A percentile compares a stretch with the other conserved stretches of the same genome.
Conservation (phyloP, 2,113 vertebrate genomes). For the Aspidoscelis tigris region DNA sequence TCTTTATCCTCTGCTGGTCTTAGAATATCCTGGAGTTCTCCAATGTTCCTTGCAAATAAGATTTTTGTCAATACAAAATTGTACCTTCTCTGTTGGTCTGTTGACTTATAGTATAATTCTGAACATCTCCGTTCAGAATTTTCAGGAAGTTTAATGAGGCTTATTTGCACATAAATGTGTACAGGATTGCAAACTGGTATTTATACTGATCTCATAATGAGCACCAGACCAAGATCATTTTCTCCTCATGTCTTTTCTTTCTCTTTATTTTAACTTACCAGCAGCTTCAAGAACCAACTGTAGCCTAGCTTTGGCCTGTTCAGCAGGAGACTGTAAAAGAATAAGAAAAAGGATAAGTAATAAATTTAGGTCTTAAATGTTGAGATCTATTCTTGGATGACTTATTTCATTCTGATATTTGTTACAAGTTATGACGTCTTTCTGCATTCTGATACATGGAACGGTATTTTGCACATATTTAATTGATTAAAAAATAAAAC, state of each 20-base stretch:
- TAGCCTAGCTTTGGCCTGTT: conserved; percentile 93
- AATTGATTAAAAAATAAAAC: background rate
- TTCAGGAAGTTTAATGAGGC: background rate
- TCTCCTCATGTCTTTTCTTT: too few relatives aligned
- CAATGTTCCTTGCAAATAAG: background rate
- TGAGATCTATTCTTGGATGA: conserved; percentile 7
- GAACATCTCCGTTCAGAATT: background rate
- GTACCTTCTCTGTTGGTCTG: background rate
- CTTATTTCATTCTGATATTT: conserved; percentile 36
- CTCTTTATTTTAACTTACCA: conserved; percentile 81
- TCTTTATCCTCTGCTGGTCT: background rate
- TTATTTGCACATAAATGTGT: background rate
- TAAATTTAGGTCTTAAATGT: background rate
- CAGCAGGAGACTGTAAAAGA: conserved; percentile 86
- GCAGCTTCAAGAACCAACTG: conserved; percentile 95
- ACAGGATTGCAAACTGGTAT: background rate
- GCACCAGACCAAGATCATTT: conserved; percentile 16
- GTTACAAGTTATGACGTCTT: conserved; percentile 27
- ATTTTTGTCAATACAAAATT: background rate
- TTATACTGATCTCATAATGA: background rate
- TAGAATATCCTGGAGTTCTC: background rate
- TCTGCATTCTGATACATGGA: background rate
- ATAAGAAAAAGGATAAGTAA: conserved; percentile 56
- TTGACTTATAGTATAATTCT: background rate
- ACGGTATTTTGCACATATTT: background rate